Evolutionary conservation across 1,140 invertebrate species (phyloP).

Genomic region (Megathymus violae): DNA sequence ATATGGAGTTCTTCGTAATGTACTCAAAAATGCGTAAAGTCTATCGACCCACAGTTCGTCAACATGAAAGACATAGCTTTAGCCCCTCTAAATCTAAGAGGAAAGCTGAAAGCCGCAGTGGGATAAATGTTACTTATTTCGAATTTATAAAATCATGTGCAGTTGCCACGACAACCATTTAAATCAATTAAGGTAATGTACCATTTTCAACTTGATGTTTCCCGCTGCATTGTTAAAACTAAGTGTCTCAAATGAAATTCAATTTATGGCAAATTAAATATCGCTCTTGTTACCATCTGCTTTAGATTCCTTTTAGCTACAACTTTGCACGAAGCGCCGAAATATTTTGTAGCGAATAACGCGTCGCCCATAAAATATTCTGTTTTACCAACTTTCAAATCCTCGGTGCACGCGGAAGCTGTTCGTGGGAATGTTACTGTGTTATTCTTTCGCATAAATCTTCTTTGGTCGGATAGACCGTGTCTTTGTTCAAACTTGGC

Average conservation of each 20-base stretch:
- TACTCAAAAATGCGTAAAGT: too few relatives aligned
- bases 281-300: background rate
- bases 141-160: too few relatives aligned
- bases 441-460: slow-evolving; percentile 26
- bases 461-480: slow-evolving; percentile 21
- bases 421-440: slow-evolving; percentile 1
- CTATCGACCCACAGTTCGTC: too few relatives aligned
- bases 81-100: too few relatives aligned
- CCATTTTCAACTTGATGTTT: background rate
- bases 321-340: background rate
- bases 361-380: slow-evolving; percentile 37
- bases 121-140: background rate
- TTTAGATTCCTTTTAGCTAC: background rate
- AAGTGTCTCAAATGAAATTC: background rate
- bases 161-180: too few relatives aligned
- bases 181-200: background rate
- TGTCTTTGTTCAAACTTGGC: background rate
- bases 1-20: too few relatives aligned
- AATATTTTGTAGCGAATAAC: slow-evolving; percentile 9
- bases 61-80: too few relatives aligned
- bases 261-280: background rate
- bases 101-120: too few relatives aligned
- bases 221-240: background rate
- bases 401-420: slow-evolving; percentile 4
- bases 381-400: slow-evolving; percentile 38